A percentile compares a stretch with the other conserved stretches of the same genome.
Conservation (phyloP, 2,888 invertebrate genomes). For the Apamea epomidion region DNA sequence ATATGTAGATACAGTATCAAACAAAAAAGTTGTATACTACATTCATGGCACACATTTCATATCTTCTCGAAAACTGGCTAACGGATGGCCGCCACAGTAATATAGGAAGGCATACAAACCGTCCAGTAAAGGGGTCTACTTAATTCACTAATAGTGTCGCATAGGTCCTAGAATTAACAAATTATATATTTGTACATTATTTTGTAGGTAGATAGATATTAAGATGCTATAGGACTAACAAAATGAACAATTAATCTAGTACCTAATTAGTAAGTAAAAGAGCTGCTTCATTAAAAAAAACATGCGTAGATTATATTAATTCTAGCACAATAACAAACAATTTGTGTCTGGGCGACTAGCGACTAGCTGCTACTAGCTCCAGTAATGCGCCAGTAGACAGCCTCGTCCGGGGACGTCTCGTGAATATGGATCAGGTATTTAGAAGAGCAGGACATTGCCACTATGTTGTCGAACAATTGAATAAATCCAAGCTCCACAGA, state of each 20-base stretch:
- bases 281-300: constrained; percentile 3
- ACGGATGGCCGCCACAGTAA: not conserved
- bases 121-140: not conserved
- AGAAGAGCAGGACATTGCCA: constrained; percentile 64
- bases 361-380: constrained; percentile 3
- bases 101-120: not conserved
- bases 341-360: constrained; percentile 7
- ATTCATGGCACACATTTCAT: constrained; percentile 41
- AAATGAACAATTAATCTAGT: not conserved
- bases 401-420: constrained; percentile 60
- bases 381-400: constrained; percentile 60
- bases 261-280: too few species aligned
- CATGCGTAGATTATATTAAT: constrained; percentile 20
- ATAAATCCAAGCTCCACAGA: constrained; percentile 53
- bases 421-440: constrained; percentile 74
- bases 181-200: not conserved
- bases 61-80: constrained; percentile 38
- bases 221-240: not conserved
- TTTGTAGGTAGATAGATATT: not conserved
- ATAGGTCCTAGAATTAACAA: not conserved
- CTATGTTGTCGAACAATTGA: constrained; percentile 66
- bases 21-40: constrained; percentile 43
- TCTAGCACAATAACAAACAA: constrained; percentile 21
- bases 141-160: not conserved
- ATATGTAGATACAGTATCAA: constrained; percentile 38